phyloP scores from a whole-genome alignment of 2,113 vertebrate genomes.

The Morone chrysops region DNA sequence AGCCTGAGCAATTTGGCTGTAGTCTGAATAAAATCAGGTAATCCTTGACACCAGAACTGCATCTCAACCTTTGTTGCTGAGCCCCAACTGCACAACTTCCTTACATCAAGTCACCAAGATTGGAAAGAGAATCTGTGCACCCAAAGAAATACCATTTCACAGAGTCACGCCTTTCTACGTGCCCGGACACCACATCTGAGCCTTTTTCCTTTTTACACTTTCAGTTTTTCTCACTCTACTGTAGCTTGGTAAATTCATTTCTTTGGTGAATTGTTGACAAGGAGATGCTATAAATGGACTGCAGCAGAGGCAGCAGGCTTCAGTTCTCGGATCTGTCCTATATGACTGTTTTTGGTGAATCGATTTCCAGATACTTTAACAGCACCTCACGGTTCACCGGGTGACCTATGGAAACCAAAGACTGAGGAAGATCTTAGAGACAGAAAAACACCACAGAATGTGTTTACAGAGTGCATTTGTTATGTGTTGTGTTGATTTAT shows the following conservation, averaged over 20 bases:
- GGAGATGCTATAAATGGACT: conserved; percentile 27
- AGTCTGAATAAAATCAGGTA: conserved; percentile 17
- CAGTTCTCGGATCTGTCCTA: neutral
- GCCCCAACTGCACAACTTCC: neutral
- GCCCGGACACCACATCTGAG: neutral
- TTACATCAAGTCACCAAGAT: neutral
- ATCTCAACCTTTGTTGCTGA: neutral
- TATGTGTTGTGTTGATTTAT: neutral
- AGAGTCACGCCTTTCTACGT: conserved; percentile 22
- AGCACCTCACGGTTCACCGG: conserved; percentile 4
- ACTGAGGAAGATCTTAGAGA: neutral
- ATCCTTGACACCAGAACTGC: neutral
- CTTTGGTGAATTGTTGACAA: conserved; percentile 37
- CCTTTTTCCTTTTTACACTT: conserved; percentile 3
- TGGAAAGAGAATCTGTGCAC: neutral
- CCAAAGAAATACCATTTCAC: conserved; percentile 35
- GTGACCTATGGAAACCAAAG: neutral
- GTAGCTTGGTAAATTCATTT: conserved; percentile 21
- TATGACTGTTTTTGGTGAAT: conserved; percentile 11
- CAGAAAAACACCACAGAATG: conserved; percentile 5
- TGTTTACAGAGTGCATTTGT: neutral
- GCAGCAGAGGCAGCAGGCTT: conserved; percentile 8
- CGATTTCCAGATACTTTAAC: conserved; percentile 23
- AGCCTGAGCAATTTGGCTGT: neutral
- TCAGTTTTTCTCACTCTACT: neutral